These are phyloP conservation scores for Oncorhynchus masou DNA, from an alignment of 2,113 vertebrate genomes.

Conservation along the genomic window DNA sequence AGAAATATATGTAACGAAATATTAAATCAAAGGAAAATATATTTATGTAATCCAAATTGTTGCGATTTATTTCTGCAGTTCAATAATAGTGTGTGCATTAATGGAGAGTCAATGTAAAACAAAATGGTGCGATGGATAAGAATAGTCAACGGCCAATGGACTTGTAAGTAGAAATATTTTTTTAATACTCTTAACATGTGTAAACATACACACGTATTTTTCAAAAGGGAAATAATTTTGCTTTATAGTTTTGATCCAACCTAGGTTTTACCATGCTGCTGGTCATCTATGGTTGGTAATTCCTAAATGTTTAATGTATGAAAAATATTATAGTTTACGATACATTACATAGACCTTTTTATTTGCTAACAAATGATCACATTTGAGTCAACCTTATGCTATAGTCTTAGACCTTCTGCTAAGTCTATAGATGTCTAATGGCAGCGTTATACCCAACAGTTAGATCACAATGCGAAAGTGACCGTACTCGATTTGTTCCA, in stretches of 20 bases:
- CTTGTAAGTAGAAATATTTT: constrained; percentile 32
- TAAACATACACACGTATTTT: constrained; percentile 31
- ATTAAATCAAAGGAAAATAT: constrained; percentile 65
- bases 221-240: constrained; percentile 44
- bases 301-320: not conserved
- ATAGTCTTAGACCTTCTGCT: not conserved
- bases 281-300: constrained; percentile 11
- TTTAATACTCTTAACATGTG: constrained; percentile 4
- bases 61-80: constrained; percentile 67
- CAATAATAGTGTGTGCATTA: constrained; percentile 56
- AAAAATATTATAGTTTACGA: not conserved
- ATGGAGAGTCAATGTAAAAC: constrained; percentile 64
- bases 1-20: constrained; percentile 62
- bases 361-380: not conserved
- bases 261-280: constrained; percentile 56
- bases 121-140: constrained; percentile 63
- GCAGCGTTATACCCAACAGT: not conserved
- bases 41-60: constrained; percentile 73
- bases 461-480: not conserved
- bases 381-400: not conserved
- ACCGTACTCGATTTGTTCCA: not conserved
- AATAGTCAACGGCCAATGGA: constrained; percentile 51
- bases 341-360: not conserved
- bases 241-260: constrained; percentile 40
- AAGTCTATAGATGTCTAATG: too few species aligned